These are phyloP conservation scores for Leptinotarsa texana DNA, from an alignment of 1,140 invertebrate genomes.

Conservation along the genomic window DNA sequence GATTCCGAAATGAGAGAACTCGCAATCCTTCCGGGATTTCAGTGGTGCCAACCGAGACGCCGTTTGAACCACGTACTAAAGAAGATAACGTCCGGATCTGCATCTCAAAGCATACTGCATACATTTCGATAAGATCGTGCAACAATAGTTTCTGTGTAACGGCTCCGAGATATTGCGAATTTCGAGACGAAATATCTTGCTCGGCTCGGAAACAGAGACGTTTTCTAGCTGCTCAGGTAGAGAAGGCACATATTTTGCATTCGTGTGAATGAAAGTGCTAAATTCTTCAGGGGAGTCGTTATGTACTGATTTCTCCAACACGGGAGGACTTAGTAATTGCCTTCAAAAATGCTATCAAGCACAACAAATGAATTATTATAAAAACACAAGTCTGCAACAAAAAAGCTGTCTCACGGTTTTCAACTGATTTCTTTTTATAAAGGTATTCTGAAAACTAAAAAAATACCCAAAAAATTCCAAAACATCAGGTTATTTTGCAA, in stretches of 20 bases:
- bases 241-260: background rate
- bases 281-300: no score
- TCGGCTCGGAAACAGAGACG: background rate
- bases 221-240: background rate
- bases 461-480: no score
- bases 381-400: no score
- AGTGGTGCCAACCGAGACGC: conserved; percentile 28
- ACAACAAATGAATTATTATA: no score
- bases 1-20: conserved; percentile 33
- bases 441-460: no score
- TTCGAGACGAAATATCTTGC: conserved; percentile 35
- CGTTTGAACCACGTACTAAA: conserved; percentile 37
- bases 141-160: conserved; percentile 40
- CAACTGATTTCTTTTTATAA: no score
- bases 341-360: no score
- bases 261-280: no score
- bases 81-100: conserved; percentile 43
- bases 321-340: no score
- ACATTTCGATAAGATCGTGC: conserved; percentile 44
- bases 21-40: conserved; percentile 35
- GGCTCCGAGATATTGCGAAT: conserved; percentile 32
- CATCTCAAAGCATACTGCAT: conserved; percentile 41
- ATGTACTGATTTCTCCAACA: no score
- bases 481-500: no score
- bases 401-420: no score